A percentile compares a stretch with the other conserved stretches of the same genome.
Conservation (phyloP, 37 sponge, comb jelly and placozoan species). For the Ephydatia muelleri region DNA sequence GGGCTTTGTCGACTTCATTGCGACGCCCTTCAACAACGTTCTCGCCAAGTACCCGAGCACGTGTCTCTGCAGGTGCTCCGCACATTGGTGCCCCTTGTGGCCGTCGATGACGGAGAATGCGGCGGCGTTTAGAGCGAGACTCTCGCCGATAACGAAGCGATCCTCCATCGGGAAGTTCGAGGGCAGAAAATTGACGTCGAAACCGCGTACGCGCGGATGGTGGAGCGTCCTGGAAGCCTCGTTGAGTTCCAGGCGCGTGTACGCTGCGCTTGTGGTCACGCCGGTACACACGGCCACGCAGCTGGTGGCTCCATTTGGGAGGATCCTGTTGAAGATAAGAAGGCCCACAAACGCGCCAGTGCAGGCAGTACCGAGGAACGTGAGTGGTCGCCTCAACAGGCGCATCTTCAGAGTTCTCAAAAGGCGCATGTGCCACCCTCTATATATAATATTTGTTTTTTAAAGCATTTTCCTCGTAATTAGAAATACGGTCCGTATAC, state of each 20-base stretch:
- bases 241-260: conserved; percentile 38
- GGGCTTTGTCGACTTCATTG: background rate
- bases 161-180: conserved; percentile 88
- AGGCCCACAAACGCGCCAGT: conserved; percentile 42
- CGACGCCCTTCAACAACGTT: background rate
- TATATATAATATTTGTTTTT: background rate
- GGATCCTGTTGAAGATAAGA: conserved; percentile 31
- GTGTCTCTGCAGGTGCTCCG: conserved; percentile 63
- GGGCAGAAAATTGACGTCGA: conserved; percentile 67
- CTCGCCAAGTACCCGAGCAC: conserved; percentile 19
- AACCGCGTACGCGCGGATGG: conserved; percentile 28
- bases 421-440: background rate
- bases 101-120: conserved; percentile 85
- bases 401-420: background rate
- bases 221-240: conserved; percentile 32
- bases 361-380: conserved; percentile 27
- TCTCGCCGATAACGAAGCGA: conserved; percentile 58
- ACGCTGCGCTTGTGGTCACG: conserved; percentile 6
- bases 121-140: conserved; percentile 6
- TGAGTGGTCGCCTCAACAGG: conserved; percentile 9
- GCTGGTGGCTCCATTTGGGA: background rate
- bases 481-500: too few species aligned
- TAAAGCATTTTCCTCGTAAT: too few species aligned
- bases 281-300: background rate
- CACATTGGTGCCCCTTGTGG: conserved; percentile 68